Conservation (phyloP, 2,113 vertebrate genomes). For the Chiloscyllium plagiosum region DNA sequence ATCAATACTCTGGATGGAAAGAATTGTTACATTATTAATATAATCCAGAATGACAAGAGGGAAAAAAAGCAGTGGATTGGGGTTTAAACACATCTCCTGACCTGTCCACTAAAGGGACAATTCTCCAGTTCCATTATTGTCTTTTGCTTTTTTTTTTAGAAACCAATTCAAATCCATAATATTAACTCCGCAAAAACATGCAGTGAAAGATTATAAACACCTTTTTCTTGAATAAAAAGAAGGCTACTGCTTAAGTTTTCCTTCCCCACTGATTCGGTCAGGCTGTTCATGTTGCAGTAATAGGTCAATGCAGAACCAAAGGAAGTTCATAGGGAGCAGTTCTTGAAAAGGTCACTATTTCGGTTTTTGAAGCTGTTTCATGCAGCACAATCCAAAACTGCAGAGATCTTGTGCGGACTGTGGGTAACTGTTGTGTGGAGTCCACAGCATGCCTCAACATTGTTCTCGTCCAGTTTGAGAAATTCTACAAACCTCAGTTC, state of each 20-base stretch:
- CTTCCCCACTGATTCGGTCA: slow-evolving; percentile 15
- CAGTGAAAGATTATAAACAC: background rate
- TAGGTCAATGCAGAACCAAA: background rate
- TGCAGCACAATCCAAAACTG: slow-evolving; percentile 31
- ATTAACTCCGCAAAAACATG: slow-evolving; percentile 36
- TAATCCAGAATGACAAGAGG: background rate
- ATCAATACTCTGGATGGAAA: slow-evolving; percentile 8
- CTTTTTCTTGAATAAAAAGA: background rate
- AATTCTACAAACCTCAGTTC: slow-evolving; percentile 48
- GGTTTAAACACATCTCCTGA: background rate
- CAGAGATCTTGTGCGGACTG: slow-evolving; percentile 58
- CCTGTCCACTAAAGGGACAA: background rate
- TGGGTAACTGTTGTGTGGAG: slow-evolving; percentile 51
- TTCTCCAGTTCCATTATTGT: background rate
- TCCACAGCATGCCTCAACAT: slow-evolving; percentile 42
- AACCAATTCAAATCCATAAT: slow-evolving; percentile 2
- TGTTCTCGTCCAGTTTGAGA: slow-evolving; percentile 48
- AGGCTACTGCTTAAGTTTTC: background rate
- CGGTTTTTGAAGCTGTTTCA: slow-evolving; percentile 9
- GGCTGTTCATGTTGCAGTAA: background rate
- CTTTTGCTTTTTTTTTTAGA: background rate
- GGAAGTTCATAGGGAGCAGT: background rate
- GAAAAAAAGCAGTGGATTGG: slow-evolving; percentile 17
- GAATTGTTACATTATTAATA: background rate
- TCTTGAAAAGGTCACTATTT: background rate